Conservation (phyloP, 1,140 invertebrate species). For the Philotrypesis tridentata region DNA sequence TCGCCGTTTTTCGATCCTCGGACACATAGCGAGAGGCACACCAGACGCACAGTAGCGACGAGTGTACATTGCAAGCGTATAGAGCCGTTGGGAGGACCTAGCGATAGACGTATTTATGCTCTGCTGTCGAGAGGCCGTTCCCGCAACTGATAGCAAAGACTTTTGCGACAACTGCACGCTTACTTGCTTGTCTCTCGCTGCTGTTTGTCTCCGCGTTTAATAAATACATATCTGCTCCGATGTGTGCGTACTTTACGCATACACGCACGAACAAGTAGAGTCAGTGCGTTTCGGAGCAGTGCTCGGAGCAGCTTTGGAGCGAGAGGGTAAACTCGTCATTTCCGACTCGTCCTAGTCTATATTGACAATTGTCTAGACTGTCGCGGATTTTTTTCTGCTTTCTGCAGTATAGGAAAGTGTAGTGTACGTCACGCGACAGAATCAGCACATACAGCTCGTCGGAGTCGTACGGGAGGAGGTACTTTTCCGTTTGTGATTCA, state of each 20-base stretch:
- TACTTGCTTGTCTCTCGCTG: background rate
- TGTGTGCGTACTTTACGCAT: too few species aligned
- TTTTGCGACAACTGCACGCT: background rate
- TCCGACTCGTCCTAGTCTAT: background rate
- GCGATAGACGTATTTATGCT: background rate
- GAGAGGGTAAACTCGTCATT: background rate
- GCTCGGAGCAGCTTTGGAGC: too few species aligned
- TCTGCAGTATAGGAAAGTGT: background rate
- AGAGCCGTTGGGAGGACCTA: background rate
- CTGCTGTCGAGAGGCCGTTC: background rate
- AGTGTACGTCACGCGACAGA: background rate
- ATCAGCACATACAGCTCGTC: background rate
- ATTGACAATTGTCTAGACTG: background rate
- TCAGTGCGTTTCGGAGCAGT: too few species aligned
- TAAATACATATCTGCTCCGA: background rate
- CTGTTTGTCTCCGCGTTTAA: background rate
- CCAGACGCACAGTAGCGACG: background rate
- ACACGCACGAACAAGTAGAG: background rate
- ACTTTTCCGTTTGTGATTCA: conserved; percentile 32
- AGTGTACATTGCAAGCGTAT: background rate
- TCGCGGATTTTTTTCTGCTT: background rate
- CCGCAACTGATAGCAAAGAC: background rate
- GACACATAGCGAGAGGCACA: background rate
- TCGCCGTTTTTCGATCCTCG: conserved; percentile 21
- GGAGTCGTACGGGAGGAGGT: background rate